phyloP scores from a whole-genome alignment of 1,140 invertebrate species.

The Cyrtorhinus lividipennis region DNA sequence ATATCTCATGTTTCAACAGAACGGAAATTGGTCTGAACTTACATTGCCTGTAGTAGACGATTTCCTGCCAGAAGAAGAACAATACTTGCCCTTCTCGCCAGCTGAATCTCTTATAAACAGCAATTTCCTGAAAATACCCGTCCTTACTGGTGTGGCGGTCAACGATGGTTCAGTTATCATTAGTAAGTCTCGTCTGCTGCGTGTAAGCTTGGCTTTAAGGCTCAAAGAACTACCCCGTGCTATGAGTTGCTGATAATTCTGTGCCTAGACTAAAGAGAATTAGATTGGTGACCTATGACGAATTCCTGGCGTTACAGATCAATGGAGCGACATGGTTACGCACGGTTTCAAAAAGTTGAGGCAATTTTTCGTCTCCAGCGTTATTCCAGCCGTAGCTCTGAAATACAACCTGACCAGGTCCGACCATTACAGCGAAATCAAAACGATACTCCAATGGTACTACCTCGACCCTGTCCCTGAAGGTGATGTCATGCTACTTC shows the following conservation, averaged over 20 bases:
- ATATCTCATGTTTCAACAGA: constrained; percentile 34
- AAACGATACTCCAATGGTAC: constrained; percentile 36
- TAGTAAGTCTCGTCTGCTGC: constrained; percentile 26
- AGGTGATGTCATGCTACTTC: constrained; percentile 26
- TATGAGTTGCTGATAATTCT: neutral
- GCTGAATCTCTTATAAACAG: constrained; percentile 32
- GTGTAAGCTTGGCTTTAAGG: neutral
- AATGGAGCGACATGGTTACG: constrained; percentile 35
- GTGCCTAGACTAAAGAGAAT: neutral
- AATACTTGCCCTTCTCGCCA: constrained; percentile 38
- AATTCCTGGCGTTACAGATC: constrained; percentile 25
- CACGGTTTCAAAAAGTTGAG: constrained; percentile 34
- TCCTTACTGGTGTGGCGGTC: constrained; percentile 42
- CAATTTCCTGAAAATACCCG: constrained; percentile 33
- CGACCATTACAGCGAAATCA: constrained; percentile 26
- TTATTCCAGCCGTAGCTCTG: constrained; percentile 34
- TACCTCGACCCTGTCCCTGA: constrained; percentile 33
- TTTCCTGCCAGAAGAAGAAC: constrained; percentile 37
- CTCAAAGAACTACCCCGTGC: no score
- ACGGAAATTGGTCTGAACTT: constrained; percentile 36
- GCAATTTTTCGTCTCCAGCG: constrained; percentile 34
- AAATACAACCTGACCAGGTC: constrained; percentile 28
- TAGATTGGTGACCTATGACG: no score
- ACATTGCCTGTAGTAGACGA: constrained; percentile 41
- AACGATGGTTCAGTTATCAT: constrained; percentile 41